Evolutionary conservation across 2,113 vertebrate species (phyloP).

Genomic region (Ictalurus punctatus): DNA sequence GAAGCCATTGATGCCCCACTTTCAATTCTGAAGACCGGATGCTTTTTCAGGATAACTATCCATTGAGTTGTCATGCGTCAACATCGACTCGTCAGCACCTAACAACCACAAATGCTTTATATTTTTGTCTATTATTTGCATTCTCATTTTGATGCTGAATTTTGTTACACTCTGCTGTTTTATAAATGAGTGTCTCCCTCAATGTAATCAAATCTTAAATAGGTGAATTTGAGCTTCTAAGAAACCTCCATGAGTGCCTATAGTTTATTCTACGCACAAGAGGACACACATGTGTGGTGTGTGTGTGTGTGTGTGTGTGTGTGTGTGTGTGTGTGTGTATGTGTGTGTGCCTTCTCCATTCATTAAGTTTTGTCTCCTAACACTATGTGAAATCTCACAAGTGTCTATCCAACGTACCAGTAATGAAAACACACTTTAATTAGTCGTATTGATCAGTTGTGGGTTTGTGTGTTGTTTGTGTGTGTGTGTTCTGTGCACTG

Average conservation of each 20-base stretch:
- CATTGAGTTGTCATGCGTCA: no score
- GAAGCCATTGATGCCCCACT: no score
- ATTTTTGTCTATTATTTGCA: not conserved
- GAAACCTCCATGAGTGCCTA: not conserved
- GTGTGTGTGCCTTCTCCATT: not conserved
- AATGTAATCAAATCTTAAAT: not conserved
- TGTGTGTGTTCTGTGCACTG: not conserved
- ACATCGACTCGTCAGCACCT: no score
- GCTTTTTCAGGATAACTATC: no score
- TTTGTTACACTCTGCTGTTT: not conserved
- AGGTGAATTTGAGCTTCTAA: not conserved
- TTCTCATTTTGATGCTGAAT: not conserved
- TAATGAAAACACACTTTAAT: slow-evolving; percentile 40
- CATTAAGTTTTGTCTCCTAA: slow-evolving; percentile 28
- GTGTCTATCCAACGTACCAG: slow-evolving; percentile 12
- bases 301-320: not conserved
- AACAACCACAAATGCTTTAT: not conserved
- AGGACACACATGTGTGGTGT: not conserved
- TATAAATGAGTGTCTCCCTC: not conserved
- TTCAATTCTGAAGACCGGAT: no score
- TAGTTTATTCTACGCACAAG: not conserved
- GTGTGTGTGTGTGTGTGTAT: not conserved
- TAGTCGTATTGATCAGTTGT: not conserved
- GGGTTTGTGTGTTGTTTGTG: not conserved
- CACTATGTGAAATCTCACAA: slow-evolving; percentile 30